phyloP scores from a whole-genome alignment of 2,797 vertebrate genomes.

The Pseudochromis fuscus region DNA sequence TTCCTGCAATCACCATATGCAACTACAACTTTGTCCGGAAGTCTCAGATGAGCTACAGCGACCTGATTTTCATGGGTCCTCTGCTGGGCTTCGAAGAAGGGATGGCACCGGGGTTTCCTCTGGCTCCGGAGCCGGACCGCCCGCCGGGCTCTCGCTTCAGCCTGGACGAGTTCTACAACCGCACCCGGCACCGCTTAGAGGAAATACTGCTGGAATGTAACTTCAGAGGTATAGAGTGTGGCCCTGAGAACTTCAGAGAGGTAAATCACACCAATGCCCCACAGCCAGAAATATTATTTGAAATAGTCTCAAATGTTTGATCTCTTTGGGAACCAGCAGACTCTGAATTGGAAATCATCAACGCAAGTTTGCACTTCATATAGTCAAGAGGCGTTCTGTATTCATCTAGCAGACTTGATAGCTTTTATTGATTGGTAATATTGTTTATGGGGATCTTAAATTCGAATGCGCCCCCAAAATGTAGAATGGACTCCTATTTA shows the following conservation, averaged over 20 bases:
- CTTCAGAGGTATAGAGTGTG: slow-evolving; percentile 89
- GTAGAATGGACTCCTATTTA: neutral
- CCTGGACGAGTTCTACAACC: slow-evolving; percentile 91
- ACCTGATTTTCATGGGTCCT: slow-evolving; percentile 92
- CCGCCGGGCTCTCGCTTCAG: slow-evolving; percentile 83
- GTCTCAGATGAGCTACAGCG: slow-evolving; percentile 92
- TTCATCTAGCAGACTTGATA: slow-evolving; percentile 17
- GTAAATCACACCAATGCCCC: slow-evolving; percentile 73
- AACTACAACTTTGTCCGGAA: slow-evolving; percentile 92
- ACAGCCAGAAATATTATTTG: neutral
- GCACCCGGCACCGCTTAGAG: slow-evolving; percentile 92
- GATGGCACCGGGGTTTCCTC: slow-evolving; percentile 89
- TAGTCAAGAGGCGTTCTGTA: slow-evolving; percentile 11
- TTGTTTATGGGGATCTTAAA: slow-evolving; percentile 17
- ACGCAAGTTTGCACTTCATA: neutral
- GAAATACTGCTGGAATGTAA: slow-evolving; percentile 95
- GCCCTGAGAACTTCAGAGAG: slow-evolving; percentile 89
- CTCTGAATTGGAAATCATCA: slow-evolving; percentile 8
- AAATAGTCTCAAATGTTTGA: slow-evolving; percentile 24
- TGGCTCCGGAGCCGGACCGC: slow-evolving; percentile 84
- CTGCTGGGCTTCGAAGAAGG: slow-evolving; percentile 91
- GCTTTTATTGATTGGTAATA: slow-evolving; percentile 33
- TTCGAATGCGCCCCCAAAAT: neutral
- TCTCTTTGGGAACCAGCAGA: slow-evolving; percentile 17
- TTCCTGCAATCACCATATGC: slow-evolving; percentile 94